Base-by-base conservation (phyloP, 2,888 invertebrate species). In the Mimas tiliae region DNA sequence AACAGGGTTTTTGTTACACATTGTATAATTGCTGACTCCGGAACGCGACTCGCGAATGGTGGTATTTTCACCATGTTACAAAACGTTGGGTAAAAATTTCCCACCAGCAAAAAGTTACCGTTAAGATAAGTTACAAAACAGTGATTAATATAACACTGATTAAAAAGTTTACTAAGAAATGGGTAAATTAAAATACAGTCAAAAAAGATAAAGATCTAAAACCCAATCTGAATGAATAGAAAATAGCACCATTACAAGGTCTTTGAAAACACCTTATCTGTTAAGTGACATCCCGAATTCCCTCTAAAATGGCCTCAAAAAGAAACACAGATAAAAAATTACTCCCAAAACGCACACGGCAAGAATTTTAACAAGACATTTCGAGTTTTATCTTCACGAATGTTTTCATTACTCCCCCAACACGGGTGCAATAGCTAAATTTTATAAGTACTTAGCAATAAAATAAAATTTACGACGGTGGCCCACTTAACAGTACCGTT, bases 401-500 rank as follows among this genome's bases (percentile, higher is more conserved):
- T 71, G 71, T 71, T 71, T 71, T 71, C 71, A 71, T 71, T 70
- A 71, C 67, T 47, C 34, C 62, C 68, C 71, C 69, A 65, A 51
- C 48, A 58, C 65, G 65, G 71, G 77, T 80, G 76, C 81, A 79
- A 84, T 81, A 82, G 83, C 81, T 76, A 81, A 82, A 83, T 85
- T 83, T 85, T 79, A 78, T 81, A 81, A 83, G 81, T 83, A 79
- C 80, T 78, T 78, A 78, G 84, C 81, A 83, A 83, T 87, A 87
- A 85, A 84, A 85, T 83, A 77, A 81, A 87, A 87, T 88, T 87
- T 87, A 88, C 80, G 84, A 78, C 76, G 72, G 70, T 69, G 68
- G 70, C 74, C 68, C 65, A 47, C 47, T 48, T 63, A 63, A 63
- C 27, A 48, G 63, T 42, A 19, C 48, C 63, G 63, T 63, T 47